Evolutionary conservation across 1,140 invertebrate species (phyloP).

Genomic region (Marisa cornuarietis): DNA sequence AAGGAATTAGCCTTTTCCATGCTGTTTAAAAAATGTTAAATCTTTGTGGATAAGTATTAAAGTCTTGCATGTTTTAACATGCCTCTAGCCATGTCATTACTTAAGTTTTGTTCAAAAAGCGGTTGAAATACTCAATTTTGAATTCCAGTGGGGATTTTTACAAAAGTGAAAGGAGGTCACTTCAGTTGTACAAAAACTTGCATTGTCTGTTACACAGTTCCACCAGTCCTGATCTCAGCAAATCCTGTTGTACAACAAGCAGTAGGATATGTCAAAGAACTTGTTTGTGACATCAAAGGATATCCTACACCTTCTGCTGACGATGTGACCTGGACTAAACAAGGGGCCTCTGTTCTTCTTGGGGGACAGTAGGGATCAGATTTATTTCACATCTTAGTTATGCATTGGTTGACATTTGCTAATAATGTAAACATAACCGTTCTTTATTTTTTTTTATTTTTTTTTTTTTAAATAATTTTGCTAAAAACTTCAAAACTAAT

Average conservation of each 20-base stretch:
- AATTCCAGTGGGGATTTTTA: background rate
- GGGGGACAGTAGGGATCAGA: slow-evolving; percentile 20
- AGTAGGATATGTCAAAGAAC: slow-evolving; percentile 41
- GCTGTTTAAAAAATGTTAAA: background rate
- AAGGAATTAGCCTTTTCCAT: too few species aligned
- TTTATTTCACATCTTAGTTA: too few species aligned
- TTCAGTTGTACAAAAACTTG: background rate
- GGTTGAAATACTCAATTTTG: background rate
- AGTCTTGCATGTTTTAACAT: too few species aligned
- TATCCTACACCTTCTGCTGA: slow-evolving; percentile 35
- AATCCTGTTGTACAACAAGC: slow-evolving; percentile 29
- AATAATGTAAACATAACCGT: too few species aligned
- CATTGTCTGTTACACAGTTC: slow-evolving; percentile 23
- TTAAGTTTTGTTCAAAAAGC: background rate
- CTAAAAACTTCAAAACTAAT: too few species aligned
- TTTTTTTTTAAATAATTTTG: too few species aligned
- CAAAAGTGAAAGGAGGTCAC: background rate
- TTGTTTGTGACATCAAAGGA: slow-evolving; percentile 43
- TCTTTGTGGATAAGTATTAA: background rate
- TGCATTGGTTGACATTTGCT: background rate
- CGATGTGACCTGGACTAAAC: slow-evolving; percentile 36
- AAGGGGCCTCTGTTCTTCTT: slow-evolving; percentile 4
- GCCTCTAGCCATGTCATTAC: background rate
- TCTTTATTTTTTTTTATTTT: too few species aligned
- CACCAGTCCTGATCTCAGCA: slow-evolving; percentile 30